A percentile compares a stretch with the other conserved stretches of the same genome.
Conservation (phyloP, 2,888 invertebrate genomes). For the Drosophila melanosoma region DNA sequence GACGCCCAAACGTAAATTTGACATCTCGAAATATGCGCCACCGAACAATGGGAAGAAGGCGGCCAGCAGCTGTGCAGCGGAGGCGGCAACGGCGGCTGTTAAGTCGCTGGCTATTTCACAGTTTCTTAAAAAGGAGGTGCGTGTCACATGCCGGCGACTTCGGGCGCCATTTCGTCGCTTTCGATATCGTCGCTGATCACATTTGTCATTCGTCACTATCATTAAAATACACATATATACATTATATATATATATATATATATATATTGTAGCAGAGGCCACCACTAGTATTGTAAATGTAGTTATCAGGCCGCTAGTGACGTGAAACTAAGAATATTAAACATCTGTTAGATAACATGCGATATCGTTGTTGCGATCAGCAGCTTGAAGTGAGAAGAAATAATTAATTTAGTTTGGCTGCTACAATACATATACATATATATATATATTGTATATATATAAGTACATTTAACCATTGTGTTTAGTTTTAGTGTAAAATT, state of each 20-base stretch:
- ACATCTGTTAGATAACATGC: neutral
- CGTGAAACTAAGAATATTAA: neutral
- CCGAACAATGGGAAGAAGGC: constrained; percentile 72
- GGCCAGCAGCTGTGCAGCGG: constrained; percentile 74
- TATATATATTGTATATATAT: neutral
- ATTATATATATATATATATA: neutral
- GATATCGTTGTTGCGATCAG: neutral
- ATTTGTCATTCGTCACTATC: constrained; percentile 24
- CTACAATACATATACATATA: neutral
- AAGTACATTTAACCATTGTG: constrained; percentile 16
- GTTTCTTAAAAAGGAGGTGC: constrained; percentile 83
- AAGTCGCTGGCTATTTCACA: constrained; percentile 82
- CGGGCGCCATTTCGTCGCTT: constrained; percentile 83
- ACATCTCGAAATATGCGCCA: constrained; percentile 80
- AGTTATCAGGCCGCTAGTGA: neutral
- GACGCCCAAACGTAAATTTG: constrained; percentile 80
- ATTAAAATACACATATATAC: constrained; percentile 9
- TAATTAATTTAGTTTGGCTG: neutral
- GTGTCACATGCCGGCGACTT: constrained; percentile 82
- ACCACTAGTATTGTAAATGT: neutral
- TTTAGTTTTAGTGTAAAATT: constrained; percentile 48
- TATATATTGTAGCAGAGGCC: neutral
- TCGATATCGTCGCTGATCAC: constrained; percentile 83
- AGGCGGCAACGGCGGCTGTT: constrained; percentile 79
- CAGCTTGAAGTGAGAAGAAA: neutral